These are phyloP conservation scores for Buphagus erythrorhynchus DNA, from an alignment of 2,797 vertebrate genomes.

Conservation along the genomic window DNA sequence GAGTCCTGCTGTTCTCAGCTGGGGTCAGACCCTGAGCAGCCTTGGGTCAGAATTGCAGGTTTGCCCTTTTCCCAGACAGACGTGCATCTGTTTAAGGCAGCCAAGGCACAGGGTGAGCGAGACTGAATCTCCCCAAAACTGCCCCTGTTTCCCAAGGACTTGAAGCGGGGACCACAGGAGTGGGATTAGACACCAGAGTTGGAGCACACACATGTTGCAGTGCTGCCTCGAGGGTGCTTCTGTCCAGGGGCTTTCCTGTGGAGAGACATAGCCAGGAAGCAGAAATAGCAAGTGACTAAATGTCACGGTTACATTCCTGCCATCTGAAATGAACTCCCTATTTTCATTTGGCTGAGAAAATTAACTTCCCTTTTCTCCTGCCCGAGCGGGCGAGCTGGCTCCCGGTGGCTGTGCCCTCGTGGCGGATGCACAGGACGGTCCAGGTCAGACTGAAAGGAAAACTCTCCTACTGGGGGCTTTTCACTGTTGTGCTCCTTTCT, in stretches of 20 bases:
- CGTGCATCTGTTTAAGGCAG: not conserved
- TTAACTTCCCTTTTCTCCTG: constrained; percentile 44
- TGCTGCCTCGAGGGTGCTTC: not conserved
- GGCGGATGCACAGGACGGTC: constrained; percentile 7
- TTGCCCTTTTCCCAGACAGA: not conserved
- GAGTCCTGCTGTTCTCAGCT: not conserved
- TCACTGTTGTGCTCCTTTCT: constrained; percentile 48
- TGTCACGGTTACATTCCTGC: constrained; percentile 12
- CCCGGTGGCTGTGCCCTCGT: constrained; percentile 3
- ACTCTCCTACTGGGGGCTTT: constrained; percentile 46
- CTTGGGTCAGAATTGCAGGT: not conserved
- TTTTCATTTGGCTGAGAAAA: constrained; percentile 41
- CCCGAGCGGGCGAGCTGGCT: not conserved
- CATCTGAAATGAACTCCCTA: constrained; percentile 45
- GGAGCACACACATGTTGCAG: not conserved
- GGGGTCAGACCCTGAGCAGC: not conserved
- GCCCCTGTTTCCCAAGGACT: not conserved
- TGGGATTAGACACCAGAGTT: not conserved
- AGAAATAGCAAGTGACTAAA: constrained; percentile 48
- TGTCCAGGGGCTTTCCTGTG: not conserved
- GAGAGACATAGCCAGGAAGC: not conserved
- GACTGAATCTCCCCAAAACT: not conserved
- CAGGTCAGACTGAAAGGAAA: constrained; percentile 65
- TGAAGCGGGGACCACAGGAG: rapidly evolving
- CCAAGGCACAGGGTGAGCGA: rapidly evolving